Conservation (phyloP, 2,113 vertebrate species). For the Chlorodrepanis virens region DNA sequence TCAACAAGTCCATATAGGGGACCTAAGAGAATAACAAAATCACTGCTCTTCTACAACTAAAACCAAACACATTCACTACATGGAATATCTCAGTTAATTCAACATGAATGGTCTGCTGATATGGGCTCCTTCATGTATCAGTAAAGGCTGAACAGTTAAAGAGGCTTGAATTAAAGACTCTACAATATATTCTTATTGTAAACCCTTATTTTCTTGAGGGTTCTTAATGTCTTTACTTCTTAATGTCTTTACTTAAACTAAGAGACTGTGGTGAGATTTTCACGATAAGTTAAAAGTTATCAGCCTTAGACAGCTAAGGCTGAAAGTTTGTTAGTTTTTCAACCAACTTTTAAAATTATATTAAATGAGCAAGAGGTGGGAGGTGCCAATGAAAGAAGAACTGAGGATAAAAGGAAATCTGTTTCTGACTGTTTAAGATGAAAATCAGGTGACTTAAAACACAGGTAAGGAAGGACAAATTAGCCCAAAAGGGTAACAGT, state of each 20-base stretch:
- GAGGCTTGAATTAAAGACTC: not conserved
- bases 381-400: not conserved
- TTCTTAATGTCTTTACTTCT: not conserved
- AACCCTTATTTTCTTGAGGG: not conserved
- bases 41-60: not conserved
- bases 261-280: not conserved
- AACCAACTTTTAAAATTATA: not conserved
- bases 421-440: not conserved
- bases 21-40: not conserved
- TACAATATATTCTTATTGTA: not conserved
- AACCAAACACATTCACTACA: not conserved
- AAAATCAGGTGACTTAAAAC: not conserved
- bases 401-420: not conserved
- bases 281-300: not conserved
- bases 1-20: not conserved
- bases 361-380: not conserved
- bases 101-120: not conserved
- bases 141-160: not conserved
- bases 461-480: not conserved
- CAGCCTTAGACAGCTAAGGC: not conserved
- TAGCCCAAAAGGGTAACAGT: not conserved
- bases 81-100: not conserved
- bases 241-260: not conserved
- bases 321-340: not conserved
- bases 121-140: not conserved